Percentiles rank a stretch among this genome's conserved stretches.
These are phyloP conservation scores for Tanypteryx hageni DNA, from an alignment of 2,888 invertebrate species.

Conservation along the genomic window DNA sequence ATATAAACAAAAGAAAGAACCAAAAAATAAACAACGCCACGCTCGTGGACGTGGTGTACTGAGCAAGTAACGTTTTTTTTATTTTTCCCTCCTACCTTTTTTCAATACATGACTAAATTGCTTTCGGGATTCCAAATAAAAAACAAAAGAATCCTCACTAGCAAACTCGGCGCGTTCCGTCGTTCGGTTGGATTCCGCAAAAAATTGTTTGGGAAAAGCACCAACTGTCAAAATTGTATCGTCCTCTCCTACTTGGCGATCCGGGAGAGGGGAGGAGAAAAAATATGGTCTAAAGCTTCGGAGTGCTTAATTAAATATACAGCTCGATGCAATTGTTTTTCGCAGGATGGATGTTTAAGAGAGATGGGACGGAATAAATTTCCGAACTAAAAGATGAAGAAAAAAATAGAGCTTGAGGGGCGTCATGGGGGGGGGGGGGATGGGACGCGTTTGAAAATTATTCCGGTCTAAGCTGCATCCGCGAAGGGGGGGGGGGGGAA, in stretches of 20 bases:
- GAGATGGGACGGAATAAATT: not conserved
- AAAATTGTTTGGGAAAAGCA: slow-evolving; percentile 24
- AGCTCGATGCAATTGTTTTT: not conserved
- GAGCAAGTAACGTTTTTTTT: not conserved
- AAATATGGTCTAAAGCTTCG: not conserved
- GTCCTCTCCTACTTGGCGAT: not conserved
- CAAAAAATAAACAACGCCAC: not conserved
- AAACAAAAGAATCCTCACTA: not conserved
- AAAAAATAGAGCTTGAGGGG: too few species aligned
- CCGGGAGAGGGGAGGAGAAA: not conserved
- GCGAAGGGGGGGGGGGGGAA: too few species aligned
- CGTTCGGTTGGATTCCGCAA: not conserved
- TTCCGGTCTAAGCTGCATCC: too few species aligned
- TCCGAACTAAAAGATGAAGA: not conserved
- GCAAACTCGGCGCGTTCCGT: not conserved
- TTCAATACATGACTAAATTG: not conserved
- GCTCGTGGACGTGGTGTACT: not conserved
- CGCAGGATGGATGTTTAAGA: not conserved
- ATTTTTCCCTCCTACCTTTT: not conserved
- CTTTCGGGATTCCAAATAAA: slow-evolving; percentile 8
- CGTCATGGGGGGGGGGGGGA: too few species aligned
- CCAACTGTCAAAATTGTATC: slow-evolving; percentile 18
- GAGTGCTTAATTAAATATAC: slow-evolving; percentile 32
- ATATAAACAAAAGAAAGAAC: not conserved
- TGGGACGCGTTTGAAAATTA: too few species aligned